phyloP scores from a whole-genome alignment of 2,888 invertebrate species.

The Xestia sexstrigata region DNA sequence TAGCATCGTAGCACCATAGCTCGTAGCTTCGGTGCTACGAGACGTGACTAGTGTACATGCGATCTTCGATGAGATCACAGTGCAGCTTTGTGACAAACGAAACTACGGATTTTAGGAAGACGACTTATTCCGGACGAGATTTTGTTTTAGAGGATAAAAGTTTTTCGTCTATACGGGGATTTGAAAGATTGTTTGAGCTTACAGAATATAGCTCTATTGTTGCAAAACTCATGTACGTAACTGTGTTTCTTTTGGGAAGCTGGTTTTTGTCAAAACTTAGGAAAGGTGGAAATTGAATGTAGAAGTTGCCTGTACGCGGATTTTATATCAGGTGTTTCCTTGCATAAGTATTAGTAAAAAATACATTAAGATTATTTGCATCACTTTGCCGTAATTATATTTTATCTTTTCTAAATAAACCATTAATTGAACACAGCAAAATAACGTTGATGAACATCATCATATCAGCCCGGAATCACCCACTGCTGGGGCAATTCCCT shows the following conservation, averaged over 20 bases:
- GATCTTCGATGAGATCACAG: conserved; percentile 62
- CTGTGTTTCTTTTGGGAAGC: fast-evolving
- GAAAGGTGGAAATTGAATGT: background rate
- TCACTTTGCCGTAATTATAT: background rate
- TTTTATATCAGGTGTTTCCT: no score
- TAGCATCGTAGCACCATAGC: conserved; percentile 51
- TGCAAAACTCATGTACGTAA: background rate
- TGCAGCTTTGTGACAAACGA: conserved; percentile 62
- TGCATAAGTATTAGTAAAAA: background rate
- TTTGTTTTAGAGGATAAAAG: conserved; percentile 24
- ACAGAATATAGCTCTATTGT: background rate
- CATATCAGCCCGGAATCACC: no score
- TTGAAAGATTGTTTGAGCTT: conserved; percentile 5
- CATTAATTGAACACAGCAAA: background rate
- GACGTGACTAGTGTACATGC: conserved; percentile 63
- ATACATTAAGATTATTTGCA: no score
- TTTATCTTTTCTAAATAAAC: background rate
- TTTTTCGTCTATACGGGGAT: conserved; percentile 22
- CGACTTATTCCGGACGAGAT: conserved; percentile 45
- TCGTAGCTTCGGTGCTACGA: conserved; percentile 58
- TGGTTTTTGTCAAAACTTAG: background rate
- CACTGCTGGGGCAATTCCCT: no score
- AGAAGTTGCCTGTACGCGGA: background rate
- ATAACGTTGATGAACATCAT: background rate
- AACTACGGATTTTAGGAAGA: conserved; percentile 50